These are phyloP conservation scores for Penaeus chinensis DNA, from an alignment of 1,140 invertebrate genomes.

Conservation along the genomic window DNA sequence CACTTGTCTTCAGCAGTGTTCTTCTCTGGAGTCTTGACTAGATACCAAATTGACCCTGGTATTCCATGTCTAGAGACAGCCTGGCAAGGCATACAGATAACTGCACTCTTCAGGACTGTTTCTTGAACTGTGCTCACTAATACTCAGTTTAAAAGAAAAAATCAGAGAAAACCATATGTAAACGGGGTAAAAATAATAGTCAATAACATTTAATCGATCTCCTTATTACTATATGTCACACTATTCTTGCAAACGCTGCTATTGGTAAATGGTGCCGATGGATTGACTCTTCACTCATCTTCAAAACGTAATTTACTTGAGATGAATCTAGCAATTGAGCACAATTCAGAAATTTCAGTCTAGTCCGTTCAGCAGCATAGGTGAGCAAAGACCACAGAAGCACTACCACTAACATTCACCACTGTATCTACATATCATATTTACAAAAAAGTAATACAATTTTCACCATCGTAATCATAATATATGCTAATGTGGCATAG, in stretches of 20 bases:
- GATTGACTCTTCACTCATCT: too few species aligned
- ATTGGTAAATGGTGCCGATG: too few species aligned
- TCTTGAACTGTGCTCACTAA: conserved; percentile 37
- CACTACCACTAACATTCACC: conserved; percentile 58
- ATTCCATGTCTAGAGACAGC: conserved; percentile 50
- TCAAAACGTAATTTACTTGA: too few species aligned
- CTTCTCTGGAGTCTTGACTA: conserved; percentile 52
- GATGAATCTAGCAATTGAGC: conserved; percentile 1
- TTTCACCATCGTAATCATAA: conserved; percentile 41
- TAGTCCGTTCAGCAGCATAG: conserved; percentile 54
- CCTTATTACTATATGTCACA: too few species aligned
- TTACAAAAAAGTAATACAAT: conserved; percentile 41
- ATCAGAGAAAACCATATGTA: background rate
- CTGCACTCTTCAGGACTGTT: conserved; percentile 39
- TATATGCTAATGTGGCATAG: conserved; percentile 56
- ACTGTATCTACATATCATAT: conserved; percentile 56
- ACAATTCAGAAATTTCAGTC: conserved; percentile 42
- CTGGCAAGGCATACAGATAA: conserved; percentile 50
- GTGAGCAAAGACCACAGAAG: conserved; percentile 61
- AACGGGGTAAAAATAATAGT: too few species aligned
- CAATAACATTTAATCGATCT: too few species aligned
- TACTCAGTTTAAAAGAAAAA: conserved; percentile 13
- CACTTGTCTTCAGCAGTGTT: background rate
- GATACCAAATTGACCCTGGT: conserved; percentile 56
- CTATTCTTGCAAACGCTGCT: too few species aligned